phyloP scores from a whole-genome alignment of 92 coral and sea anemone species.

The Epizoanthus rinbou region DNA sequence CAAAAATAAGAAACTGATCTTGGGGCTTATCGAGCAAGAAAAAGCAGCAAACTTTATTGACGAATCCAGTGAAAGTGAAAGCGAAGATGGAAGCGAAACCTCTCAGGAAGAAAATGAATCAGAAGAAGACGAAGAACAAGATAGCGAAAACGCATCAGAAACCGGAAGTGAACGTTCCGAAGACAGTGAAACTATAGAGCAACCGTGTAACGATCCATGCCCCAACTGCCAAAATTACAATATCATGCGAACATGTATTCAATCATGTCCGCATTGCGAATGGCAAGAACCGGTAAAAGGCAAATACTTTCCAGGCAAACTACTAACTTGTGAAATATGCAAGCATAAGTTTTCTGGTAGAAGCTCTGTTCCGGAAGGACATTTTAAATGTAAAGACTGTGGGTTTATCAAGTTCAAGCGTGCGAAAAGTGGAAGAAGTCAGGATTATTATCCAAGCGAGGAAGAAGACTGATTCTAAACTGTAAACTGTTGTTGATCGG shows the following conservation, averaged over 20 bases:
- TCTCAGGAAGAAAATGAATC: neutral
- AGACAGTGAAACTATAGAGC: neutral
- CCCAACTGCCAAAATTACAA: constrained; percentile 36
- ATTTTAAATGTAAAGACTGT: neutral
- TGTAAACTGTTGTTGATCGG: neutral
- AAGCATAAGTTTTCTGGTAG: constrained; percentile 7
- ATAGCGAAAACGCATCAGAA: neutral
- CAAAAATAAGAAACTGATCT: neutral
- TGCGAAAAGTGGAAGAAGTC: constrained; percentile 31
- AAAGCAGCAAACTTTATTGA: neutral
- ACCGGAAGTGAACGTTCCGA: constrained; percentile 1
- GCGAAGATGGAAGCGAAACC: neutral
- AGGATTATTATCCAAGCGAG: constrained; percentile 29
- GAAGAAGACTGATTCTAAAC: neutral
- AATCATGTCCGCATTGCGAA: constrained; percentile 22
- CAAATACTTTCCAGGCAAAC: constrained; percentile 7
- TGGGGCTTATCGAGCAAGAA: neutral
- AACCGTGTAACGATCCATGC: neutral
- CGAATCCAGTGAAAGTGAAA: neutral
- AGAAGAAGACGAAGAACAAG: neutral
- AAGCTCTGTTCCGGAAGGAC: constrained; percentile 21
- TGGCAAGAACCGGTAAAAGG: constrained; percentile 36
- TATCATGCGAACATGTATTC: constrained; percentile 19
- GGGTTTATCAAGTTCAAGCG: constrained; percentile 16
- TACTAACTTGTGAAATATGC: constrained; percentile 25